Conservation (phyloP, 2,113 vertebrate genomes). For the Leptocoma aspasia region DNA sequence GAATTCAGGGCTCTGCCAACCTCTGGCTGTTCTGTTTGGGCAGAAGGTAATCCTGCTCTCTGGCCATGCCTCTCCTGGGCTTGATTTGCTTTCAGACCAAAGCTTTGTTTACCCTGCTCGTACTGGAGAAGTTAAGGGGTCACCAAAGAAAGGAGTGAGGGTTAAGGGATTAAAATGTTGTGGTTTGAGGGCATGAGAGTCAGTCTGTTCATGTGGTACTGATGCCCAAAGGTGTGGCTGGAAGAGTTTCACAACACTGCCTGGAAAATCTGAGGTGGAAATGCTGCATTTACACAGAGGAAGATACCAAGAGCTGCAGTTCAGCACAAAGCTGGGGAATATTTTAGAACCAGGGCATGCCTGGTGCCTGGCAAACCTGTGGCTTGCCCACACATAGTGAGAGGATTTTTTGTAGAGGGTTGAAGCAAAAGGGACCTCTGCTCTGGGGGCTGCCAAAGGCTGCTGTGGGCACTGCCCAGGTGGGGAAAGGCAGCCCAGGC, state of each 20-base stretch:
- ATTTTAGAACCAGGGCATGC: background rate
- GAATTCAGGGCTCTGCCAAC: background rate
- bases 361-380: background rate
- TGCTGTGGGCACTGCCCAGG: background rate
- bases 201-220: fast-evolving
- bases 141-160: background rate
- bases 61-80: background rate
- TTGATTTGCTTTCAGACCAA: background rate
- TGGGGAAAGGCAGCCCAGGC: background rate
- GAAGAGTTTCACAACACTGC: background rate
- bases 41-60: background rate
- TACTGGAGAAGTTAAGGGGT: background rate
- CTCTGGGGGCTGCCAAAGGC: background rate
- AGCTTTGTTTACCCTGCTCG: background rate
- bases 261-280: background rate
- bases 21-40: background rate
- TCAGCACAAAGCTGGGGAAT: background rate
- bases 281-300: background rate
- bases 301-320: background rate
- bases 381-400: fast-evolving
- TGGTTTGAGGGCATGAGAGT: background rate
- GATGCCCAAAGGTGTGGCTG: background rate
- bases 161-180: background rate
- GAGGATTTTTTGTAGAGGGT: background rate
- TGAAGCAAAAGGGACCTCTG: background rate